Conservation (phyloP, 2,113 vertebrate species). For the Phaethornis superciliosus region DNA sequence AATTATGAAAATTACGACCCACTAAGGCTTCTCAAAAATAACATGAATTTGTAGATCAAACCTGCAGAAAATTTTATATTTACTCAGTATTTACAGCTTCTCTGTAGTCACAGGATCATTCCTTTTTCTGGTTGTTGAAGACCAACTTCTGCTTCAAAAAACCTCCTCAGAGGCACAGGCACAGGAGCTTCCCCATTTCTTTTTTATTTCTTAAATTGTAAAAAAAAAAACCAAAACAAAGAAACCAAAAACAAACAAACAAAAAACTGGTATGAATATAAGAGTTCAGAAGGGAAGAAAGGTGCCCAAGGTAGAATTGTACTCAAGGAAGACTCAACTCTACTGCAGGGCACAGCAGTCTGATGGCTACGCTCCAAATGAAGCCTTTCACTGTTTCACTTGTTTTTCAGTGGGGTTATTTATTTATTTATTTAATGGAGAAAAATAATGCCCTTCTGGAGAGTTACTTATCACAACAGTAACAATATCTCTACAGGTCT, state of each 20-base stretch:
- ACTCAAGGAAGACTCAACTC: not conserved
- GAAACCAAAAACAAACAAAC: too few species aligned
- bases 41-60: not conserved
- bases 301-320: not conserved
- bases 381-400: not conserved
- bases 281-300: not conserved
- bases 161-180: not conserved
- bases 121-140: not conserved
- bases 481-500: not conserved
- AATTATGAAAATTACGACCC: not conserved
- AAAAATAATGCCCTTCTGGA: not conserved
- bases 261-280: not conserved
- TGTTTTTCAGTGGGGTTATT: not conserved
- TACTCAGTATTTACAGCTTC: not conserved
- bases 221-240: too few species aligned
- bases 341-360: not conserved
- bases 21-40: not conserved
- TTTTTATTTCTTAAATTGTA: not conserved
- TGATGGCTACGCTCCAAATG: not conserved
- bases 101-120: not conserved
- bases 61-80: not conserved
- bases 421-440: not conserved
- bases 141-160: not conserved
- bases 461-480: not conserved
- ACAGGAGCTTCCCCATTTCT: not conserved